These are phyloP conservation scores for Lepidurus couesii DNA, from an alignment of 1,140 invertebrate species.

Conservation along the genomic window DNA sequence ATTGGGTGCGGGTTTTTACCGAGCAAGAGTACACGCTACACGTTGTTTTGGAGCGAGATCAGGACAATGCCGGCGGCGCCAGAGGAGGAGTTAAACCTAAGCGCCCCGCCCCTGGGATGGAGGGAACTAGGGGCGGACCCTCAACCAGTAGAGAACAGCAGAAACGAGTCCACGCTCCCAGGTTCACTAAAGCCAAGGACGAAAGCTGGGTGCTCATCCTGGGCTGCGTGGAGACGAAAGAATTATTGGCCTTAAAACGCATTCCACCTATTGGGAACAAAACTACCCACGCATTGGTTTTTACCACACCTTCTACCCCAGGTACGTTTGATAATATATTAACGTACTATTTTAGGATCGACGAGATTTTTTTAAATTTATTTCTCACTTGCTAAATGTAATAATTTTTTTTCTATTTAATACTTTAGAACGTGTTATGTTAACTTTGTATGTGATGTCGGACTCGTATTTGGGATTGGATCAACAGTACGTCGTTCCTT, in stretches of 20 bases:
- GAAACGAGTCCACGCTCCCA: slow-evolving; percentile 64
- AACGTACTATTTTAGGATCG: slow-evolving; percentile 33
- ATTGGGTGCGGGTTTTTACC: slow-evolving; percentile 12
- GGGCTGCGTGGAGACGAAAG: slow-evolving; percentile 61
- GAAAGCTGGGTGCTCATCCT: slow-evolving; percentile 92
- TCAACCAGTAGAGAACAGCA: neutral
- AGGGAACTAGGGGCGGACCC: neutral
- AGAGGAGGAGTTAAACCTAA: slow-evolving; percentile 29
- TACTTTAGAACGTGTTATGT: slow-evolving; percentile 60
- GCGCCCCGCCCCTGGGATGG: neutral
- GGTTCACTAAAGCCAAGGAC: slow-evolving; percentile 86
- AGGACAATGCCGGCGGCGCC: neutral
- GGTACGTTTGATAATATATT: slow-evolving; percentile 45
- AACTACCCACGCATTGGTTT: slow-evolving; percentile 52
- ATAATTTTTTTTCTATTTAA: slow-evolving; percentile 34
- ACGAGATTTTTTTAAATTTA: slow-evolving; percentile 34
- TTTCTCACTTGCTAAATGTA: too few species aligned
- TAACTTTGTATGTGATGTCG: slow-evolving; percentile 83
- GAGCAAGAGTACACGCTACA: slow-evolving; percentile 18
- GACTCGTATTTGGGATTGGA: slow-evolving; percentile 93
- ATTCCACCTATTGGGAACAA: slow-evolving; percentile 48
- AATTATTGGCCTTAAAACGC: slow-evolving; percentile 84
- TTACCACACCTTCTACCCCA: slow-evolving; percentile 55
- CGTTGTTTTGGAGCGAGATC: slow-evolving; percentile 25
- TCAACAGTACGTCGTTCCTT: slow-evolving; percentile 71